Evolutionary conservation across 2,113 vertebrate genomes (phyloP), one percentile per base, ranked within the genome.

Genomic region (Morone saxatilis): DNA sequence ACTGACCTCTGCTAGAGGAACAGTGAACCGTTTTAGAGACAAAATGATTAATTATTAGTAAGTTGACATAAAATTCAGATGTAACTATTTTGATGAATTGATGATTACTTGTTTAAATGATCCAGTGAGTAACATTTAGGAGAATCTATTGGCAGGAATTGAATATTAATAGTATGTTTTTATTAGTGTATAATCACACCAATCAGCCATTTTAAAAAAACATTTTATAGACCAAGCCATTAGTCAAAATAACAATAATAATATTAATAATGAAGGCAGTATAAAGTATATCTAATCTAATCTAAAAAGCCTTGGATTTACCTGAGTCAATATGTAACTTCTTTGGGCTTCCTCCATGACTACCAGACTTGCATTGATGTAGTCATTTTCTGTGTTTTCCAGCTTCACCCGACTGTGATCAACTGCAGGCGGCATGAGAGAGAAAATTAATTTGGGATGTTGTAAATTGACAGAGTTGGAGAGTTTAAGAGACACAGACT

Each of bases 341-440:
- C 98, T 97, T 93, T 97, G 96, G 25, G 96, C 98, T 96, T 99
- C 98, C 87, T 98, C 97, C 95, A 97, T 95, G 75, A 96, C 94
- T 25, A 98, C 96, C 81, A 98, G 94, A 88, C 98, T 99, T 82
- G 98, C 98, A 76, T 99, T 99, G 92, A 99, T 99, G 91, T 99
- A 99, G 94, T 99, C 98, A 87, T 99, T 99, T 16, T 99, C 98
- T 0, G 95, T 90, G 84, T 94, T 97, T 78, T 97, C 96, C 74
- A 99, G 94, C 90, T 97, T 99, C 84, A 99, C 97, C 71, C 97
- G 97, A 89, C 98, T 99, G 91, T 99, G 98, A 90, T 99, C 98
- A 94, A 98, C 98, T 99, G 79, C 54, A 77, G 65, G 53, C 19
- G 40, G 17, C 11, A 2, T 7, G 14, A 53, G 9, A 67, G 43